A percentile compares a stretch with the other conserved stretches of the same genome.
phyloP scores from a whole-genome alignment of 2,797 vertebrate species.

The Urophycis tenuis region DNA sequence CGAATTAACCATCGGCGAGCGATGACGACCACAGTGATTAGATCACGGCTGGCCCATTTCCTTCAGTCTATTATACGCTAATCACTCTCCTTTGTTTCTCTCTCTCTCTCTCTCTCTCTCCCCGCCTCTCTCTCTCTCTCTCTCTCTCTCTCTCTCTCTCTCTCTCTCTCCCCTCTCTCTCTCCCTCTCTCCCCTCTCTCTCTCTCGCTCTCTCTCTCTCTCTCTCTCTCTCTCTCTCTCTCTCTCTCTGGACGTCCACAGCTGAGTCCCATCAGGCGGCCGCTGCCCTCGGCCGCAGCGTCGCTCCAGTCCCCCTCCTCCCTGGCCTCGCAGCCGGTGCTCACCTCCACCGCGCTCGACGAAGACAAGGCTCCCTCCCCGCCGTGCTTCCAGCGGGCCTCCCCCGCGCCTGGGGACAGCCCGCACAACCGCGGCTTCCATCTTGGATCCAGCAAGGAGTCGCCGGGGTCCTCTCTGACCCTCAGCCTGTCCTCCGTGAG shows the following conservation, averaged over 20 bases:
- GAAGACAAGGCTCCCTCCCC: conserved; percentile 38
- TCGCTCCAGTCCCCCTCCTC: conserved; percentile 24
- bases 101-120: conserved; percentile 20
- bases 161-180: conserved; percentile 3
- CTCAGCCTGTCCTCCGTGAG: conserved; percentile 51
- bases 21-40: conserved; percentile 30
- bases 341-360: conserved; percentile 59
- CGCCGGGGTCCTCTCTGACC: conserved; percentile 49
- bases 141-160: background rate
- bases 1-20: conserved; percentile 27
- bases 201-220: too few species aligned
- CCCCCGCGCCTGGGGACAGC: conserved; percentile 26
- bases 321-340: conserved; percentile 32
- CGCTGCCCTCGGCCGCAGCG: conserved; percentile 1
- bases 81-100: background rate
- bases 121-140: conserved; percentile 10
- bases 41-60: conserved; percentile 19
- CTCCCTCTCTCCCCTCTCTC: background rate
- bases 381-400: conserved; percentile 28
- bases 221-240: background rate
- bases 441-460: conserved; percentile 46
- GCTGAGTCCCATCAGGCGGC: conserved; percentile 20
- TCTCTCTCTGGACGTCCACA: conserved; percentile 27
- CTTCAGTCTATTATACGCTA: background rate
- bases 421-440: background rate